Base-by-base conservation (phyloP, 2,888 invertebrate genomes). In the Saturnia pavonia region DNA sequence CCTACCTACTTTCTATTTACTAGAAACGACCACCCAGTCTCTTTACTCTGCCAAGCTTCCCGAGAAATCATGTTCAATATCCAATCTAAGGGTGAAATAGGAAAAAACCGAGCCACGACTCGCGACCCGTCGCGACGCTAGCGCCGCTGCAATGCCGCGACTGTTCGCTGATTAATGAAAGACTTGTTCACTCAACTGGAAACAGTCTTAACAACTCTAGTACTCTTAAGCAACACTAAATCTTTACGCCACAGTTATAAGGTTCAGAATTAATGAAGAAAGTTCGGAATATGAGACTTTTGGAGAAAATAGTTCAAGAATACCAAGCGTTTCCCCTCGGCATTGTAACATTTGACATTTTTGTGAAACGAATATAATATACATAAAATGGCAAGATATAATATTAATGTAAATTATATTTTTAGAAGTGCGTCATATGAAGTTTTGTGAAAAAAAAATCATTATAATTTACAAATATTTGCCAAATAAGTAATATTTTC, bases 281-380 rank as follows among this genome's bases (percentile, higher is more conserved):
- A 0, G n/a, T 1, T 27, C 4, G 40, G n/a, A 27, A 75, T 69
- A 72, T 87, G 74, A 40, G 75, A 60, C 75, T 8, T 77, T 84
- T 74, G 25, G 51, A 45, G 54, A 71, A 69, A 27, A n/a, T 19
- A 68, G 48, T 77, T 85, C 83, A 85, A 87, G 91, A 92, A 92
- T 92, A 92, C 91, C 91, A 91, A 93, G 90, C 90, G 88, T 90
- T 92, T 91, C 92, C 92, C 93, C 92, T 91, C 91, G 86, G 85
- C 90, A 86, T 88, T 89, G 90, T 92, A 92, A 91, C 92, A 92
- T 94, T 94, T 94, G 93, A 92, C 92, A 91, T 92, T 91, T 92
- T 92, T 91, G 91, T 91, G 88, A 89, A 86, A 88, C 87, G 85
- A 82, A 90, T 84, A 86, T 88, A 91, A 87, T 86, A 88, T 74